Evolutionary conservation across 2,113 vertebrate genomes (phyloP), one percentile per base, ranked within the genome.

Genomic region (Stegostoma tigrinum): DNA sequence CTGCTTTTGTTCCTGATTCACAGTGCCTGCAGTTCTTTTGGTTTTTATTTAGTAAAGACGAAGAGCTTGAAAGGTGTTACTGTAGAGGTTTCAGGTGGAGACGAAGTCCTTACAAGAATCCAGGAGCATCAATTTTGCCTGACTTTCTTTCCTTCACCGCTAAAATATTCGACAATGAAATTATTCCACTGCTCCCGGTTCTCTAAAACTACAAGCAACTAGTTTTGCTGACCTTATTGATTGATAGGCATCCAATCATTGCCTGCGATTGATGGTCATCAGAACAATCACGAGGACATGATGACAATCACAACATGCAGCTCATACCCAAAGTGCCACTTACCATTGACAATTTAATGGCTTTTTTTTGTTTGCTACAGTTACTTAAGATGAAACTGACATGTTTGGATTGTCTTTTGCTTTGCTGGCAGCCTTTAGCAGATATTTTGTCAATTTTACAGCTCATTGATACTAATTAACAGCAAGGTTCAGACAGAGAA

Each of bases 371-470:
- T 72, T 95, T 95, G 67, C 94, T 72, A 75, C 38, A 42, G 68
- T 95, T 72, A 95, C 94, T 95, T 95, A 95, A 95, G 94, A 95
- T 27, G 38, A 70, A 75, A 52, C 45, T 75, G 94, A 95, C 94
- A 95, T 75, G 94, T 52, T 95, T 75, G 94, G 94, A 95, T 48
- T 95, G 94, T 72, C 94, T 70, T 52, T 72, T 95, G 94, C 67
- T 72, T 95, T 72, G 67, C 94, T 48, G 94, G 42, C 42, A 75
- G 94, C 34, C 89, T 93, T 93, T 93, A 93, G 89, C 89, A 42
- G 89, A 93, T 95, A 72, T 95, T 95, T 75, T 72, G 94, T 95
- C 94, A 95, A 95, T 95, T 95, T 95, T 42, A 95, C 94, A 95
- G n/a, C 94, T 95, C 68, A 27, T 95, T 95, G 94, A 48, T 52